phyloP scores from a whole-genome alignment of 2,797 vertebrate genomes.

The Periophthalmus magnuspinnatus region DNA sequence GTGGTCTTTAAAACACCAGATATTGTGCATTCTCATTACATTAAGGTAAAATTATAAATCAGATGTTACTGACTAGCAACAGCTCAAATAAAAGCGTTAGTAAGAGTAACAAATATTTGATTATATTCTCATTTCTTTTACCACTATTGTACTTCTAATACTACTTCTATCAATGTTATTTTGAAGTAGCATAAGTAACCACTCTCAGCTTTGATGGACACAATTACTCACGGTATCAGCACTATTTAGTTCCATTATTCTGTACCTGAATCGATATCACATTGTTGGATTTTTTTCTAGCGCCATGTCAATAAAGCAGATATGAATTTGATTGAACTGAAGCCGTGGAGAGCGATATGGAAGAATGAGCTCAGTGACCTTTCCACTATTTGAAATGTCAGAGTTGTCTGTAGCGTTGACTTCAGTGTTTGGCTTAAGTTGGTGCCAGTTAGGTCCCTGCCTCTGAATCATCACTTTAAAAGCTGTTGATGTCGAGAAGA shows the following conservation, averaged over 20 bases:
- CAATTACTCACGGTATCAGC: conserved; percentile 12
- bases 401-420: conserved; percentile 50
- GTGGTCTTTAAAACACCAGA: too few species aligned
- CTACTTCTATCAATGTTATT: too few species aligned
- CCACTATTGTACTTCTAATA: too few species aligned
- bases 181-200: not conserved
- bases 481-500: conserved; percentile 23
- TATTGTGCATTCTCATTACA: too few species aligned
- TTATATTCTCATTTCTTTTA: too few species aligned
- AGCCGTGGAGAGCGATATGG: conserved; percentile 25
- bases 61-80: too few species aligned
- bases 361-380: conserved; percentile 42
- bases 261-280: conserved; percentile 43
- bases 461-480: conserved; percentile 24
- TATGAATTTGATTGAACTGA: conserved; percentile 48
- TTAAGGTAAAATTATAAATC: too few species aligned
- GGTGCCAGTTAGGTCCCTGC: conserved; percentile 21
- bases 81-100: too few species aligned
- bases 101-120: too few species aligned
- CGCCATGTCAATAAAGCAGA: conserved; percentile 39
- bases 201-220: conserved; percentile 1
- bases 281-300: conserved; percentile 30
- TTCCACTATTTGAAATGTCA: conserved; percentile 53
- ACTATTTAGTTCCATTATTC: conserved; percentile 29
- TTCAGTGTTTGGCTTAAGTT: conserved; percentile 38